Conservation (phyloP, 2,113 vertebrate species). For the Podiceps cristatus region DNA sequence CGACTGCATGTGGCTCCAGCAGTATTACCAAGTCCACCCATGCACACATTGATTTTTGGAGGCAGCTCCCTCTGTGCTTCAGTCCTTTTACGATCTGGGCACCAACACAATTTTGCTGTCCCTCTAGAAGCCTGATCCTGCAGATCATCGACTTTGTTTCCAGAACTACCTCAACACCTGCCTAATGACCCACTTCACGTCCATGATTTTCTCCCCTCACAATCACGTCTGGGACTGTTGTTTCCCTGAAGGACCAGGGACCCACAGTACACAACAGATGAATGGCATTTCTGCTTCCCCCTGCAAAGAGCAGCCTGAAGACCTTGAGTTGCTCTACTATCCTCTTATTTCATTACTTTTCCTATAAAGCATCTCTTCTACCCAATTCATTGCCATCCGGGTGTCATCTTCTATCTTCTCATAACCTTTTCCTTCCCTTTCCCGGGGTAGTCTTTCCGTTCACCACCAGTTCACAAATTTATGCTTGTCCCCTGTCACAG, state of each 20-base stretch:
- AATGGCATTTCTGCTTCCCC: not conserved
- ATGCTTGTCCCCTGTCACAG: not conserved
- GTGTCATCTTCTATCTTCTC: not conserved
- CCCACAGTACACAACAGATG: not conserved
- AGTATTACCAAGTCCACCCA: not conserved
- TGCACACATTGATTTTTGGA: too few relatives aligned
- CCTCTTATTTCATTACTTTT: not conserved
- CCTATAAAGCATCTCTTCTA: not conserved
- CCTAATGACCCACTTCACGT: not conserved
- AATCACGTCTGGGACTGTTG: not conserved
- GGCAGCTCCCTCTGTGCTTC: not conserved
- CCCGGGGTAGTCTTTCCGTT: not conserved
- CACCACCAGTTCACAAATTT: not conserved
- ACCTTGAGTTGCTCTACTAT: not conserved
- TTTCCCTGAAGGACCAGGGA: not conserved
- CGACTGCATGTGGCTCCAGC: fast-evolving
- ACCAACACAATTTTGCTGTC: not conserved
- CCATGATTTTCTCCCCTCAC: not conserved
- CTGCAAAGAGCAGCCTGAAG: not conserved
- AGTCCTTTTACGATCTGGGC: not conserved
- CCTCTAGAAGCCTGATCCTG: not conserved
- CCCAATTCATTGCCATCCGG: not conserved
- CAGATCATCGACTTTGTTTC: not conserved
- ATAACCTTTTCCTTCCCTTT: not conserved
- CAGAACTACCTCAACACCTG: not conserved